These are phyloP conservation scores for Littorina saxatilis DNA, from an alignment of 1,140 invertebrate species.

Conservation along the genomic window DNA sequence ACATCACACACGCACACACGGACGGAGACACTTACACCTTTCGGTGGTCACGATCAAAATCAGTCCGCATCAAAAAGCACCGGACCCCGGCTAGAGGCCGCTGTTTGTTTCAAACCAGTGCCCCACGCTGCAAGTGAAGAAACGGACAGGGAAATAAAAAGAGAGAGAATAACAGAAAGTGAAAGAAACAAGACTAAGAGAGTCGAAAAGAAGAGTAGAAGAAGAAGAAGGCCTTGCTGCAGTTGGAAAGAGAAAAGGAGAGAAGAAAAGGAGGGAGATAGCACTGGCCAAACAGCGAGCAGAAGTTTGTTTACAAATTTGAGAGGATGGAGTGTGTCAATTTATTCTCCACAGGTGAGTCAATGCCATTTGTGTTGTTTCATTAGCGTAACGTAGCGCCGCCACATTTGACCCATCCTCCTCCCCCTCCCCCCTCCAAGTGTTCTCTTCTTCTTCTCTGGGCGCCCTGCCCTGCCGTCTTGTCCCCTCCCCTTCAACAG, in stretches of 20 bases:
- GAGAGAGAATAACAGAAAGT: too few relatives aligned
- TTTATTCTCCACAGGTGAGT: conserved; percentile 27
- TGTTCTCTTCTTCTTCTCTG: too few relatives aligned
- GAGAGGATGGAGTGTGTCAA: conserved; percentile 13
- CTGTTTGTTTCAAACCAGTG: not conserved
- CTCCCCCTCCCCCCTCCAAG: too few relatives aligned
- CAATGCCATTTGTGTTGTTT: conserved; percentile 26
- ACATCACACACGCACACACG: too few relatives aligned
- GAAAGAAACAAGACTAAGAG: too few relatives aligned
- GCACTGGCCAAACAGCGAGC: not conserved
- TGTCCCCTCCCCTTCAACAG: too few relatives aligned
- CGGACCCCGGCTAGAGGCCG: not conserved
- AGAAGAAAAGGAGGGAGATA: too few relatives aligned
- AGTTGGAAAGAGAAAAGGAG: too few relatives aligned
- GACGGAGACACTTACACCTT: too few relatives aligned
- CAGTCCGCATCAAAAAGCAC: not conserved
- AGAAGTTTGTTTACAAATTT: conserved; percentile 34
- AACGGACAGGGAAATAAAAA: not conserved
- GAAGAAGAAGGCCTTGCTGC: too few relatives aligned
- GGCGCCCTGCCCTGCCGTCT: too few relatives aligned
- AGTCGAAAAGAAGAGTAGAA: too few relatives aligned
- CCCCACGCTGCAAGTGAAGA: not conserved
- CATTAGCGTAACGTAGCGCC: conserved; percentile 24
- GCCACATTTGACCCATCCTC: not conserved
- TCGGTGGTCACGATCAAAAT: conserved; percentile 1